Evolutionary conservation across 2,888 invertebrate genomes (phyloP).

Genomic region (Formica aserva): DNA sequence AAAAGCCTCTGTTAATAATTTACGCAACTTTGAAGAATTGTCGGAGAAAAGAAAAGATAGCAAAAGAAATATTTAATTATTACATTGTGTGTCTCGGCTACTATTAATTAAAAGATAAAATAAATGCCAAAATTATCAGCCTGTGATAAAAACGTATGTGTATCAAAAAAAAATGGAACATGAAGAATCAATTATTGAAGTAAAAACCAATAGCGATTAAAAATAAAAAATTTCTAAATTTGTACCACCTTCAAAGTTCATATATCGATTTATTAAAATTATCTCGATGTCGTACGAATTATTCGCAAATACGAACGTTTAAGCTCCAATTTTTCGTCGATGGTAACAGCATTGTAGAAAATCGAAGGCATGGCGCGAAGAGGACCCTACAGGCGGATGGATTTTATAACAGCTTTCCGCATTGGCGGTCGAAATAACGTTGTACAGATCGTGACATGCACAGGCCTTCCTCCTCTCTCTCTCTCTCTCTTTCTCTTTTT

Average conservation of each 20-base stretch:
- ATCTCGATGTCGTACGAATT: conserved; percentile 18
- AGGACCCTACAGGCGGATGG: conserved; percentile 48
- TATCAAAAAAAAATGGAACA: background rate
- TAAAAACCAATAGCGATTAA: background rate
- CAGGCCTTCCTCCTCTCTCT: conserved; percentile 25
- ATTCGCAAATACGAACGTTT: conserved; percentile 23
- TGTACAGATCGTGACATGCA: conserved; percentile 52
- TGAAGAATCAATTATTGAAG: conserved; percentile 1
- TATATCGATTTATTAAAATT: conserved; percentile 17
- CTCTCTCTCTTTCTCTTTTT: conserved; percentile 2
- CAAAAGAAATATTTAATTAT: conserved; percentile 4
- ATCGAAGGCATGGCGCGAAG: conserved; percentile 37
- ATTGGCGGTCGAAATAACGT: conserved; percentile 54
- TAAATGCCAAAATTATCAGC: background rate
- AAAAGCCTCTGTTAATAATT: conserved; percentile 41
- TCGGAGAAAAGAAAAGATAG: background rate
- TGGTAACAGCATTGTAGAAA: conserved; percentile 30
- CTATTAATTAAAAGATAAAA: background rate
- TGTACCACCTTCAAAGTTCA: conserved; percentile 33
- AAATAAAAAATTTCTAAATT: conserved; percentile 2
- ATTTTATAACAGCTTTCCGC: conserved; percentile 56
- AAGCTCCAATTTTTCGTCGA: conserved; percentile 29
- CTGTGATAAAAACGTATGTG: background rate
- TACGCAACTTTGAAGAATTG: conserved; percentile 25
- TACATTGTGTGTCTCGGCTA: background rate